Evolutionary conservation across 92 coral and sea anemone genomes (phyloP).

Genomic region (Palythoa heliodiscus): DNA sequence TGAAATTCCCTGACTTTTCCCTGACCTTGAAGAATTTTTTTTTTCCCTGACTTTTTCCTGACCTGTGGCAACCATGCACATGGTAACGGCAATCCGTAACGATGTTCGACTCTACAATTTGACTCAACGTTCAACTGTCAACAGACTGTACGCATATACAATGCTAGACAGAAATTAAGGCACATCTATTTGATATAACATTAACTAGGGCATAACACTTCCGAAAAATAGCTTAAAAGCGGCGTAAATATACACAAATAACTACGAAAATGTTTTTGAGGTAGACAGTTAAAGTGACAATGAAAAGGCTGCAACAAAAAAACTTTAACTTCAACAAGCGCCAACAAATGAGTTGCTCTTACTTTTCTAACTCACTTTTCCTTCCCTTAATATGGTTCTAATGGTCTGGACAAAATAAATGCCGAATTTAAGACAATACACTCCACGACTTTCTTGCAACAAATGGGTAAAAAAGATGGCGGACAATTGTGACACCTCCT

Average conservation of each 20-base stretch:
- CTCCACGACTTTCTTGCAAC: background rate
- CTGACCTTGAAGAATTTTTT: no score
- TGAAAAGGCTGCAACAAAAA: background rate
- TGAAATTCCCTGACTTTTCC: no score
- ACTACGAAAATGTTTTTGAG: background rate
- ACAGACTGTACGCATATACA: background rate
- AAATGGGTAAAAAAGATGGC: conserved; percentile 13
- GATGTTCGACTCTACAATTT: background rate
- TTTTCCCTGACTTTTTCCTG: no score
- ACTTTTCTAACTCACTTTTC: background rate
- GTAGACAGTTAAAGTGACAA: background rate
- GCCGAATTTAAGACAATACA: background rate
- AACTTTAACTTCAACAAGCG: background rate
- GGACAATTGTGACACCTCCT: conserved; percentile 27
- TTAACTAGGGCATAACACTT: background rate
- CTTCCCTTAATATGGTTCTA: background rate
- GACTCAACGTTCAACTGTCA: background rate
- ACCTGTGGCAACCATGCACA: no score
- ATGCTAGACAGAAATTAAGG: background rate
- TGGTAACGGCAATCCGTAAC: background rate
- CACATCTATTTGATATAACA: background rate
- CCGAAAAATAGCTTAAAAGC: background rate
- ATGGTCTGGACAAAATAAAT: background rate
- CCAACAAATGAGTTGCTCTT: background rate
- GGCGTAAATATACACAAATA: background rate